Base-by-base conservation (phyloP, 2,797 vertebrate genomes). In the Holocentrus rufus region DNA sequence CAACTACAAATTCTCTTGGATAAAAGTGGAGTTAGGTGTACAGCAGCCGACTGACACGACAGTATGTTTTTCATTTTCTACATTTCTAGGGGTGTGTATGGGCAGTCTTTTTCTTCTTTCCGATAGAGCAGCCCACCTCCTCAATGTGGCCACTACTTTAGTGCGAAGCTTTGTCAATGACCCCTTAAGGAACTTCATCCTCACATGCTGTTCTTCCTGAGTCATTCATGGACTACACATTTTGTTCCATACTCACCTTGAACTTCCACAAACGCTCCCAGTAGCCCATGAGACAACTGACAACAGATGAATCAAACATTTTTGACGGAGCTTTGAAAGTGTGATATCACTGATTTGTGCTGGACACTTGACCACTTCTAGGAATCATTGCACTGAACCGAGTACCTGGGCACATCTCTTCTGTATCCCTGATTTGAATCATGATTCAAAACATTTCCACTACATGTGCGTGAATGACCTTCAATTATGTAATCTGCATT, bases 161-260 rank as follows among this genome's bases (percentile, higher is more conserved):
- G 23, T 23, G 6, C 11, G 60, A 49, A 23, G 59, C 22, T 39
- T 23, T 34, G 7, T 6, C 31, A 34, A 7, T 31, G 30, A 31
- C 30, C 30, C 22, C 39, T 46, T 56, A 63, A 61, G 36, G 36
- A 36, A n/a, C 1, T 23, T 52, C 52, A 55, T 6, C 46, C 49
- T 54, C 31, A 53, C 46, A 25, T 42, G 31, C 50, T 23, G 50
- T 23, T 56, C 14, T 10, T 30, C 20, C 17, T 54, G 34, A 27
- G 61, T 62, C 73, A 42, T 44, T 61, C 79, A 65, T 64, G 22
- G 30, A 20, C n/a, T 2, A 20, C 54, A 58, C 56, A 15, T 9
- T 15, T 70, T 50, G 25, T 27, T 17, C 23, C 10, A 8, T 13
- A 11, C 22, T 46, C n/a, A 46, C 14, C 23, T n/a, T 42, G 57